These are phyloP conservation scores for Drosophila athabasca DNA, from an alignment of 1,140 invertebrate species.

Conservation along the genomic window DNA sequence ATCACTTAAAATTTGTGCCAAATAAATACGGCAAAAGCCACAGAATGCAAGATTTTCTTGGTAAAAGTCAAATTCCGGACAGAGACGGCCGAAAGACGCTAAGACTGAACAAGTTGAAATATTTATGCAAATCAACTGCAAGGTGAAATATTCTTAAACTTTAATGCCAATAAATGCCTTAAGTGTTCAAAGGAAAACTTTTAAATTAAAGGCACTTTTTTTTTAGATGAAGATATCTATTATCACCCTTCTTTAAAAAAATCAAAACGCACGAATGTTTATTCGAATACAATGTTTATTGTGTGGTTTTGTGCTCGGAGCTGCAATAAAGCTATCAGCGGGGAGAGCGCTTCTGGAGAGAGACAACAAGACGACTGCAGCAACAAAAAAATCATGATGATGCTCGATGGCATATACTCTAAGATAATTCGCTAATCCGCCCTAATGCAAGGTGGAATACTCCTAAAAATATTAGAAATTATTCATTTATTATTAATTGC, in stretches of 20 bases:
- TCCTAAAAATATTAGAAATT: neutral
- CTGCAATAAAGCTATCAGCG: too few species aligned
- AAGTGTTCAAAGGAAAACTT: slow-evolving; percentile 21
- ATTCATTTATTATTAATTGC: too few species aligned
- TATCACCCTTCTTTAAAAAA: too few species aligned
- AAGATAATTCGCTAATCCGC: too few species aligned
- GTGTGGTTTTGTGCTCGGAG: too few species aligned
- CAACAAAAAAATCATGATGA: too few species aligned
- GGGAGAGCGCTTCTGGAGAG: too few species aligned
- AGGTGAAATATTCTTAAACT: slow-evolving; percentile 47
- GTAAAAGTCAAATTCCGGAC: slow-evolving; percentile 56
- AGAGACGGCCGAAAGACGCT: slow-evolving; percentile 26
- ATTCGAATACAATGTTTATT: too few species aligned
- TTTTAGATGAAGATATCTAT: too few species aligned
- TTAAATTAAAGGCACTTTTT: slow-evolving; percentile 13
- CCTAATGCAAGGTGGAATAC: slow-evolving; percentile 20
- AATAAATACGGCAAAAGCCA: slow-evolving; percentile 72
- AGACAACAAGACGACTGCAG: too few species aligned
- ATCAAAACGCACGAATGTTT: too few species aligned
- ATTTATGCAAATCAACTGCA: slow-evolving; percentile 66
- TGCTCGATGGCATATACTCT: too few species aligned
- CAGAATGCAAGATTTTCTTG: slow-evolving; percentile 60
- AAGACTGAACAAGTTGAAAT: slow-evolving; percentile 38
- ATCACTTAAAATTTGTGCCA: slow-evolving; percentile 82
- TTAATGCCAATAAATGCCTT: slow-evolving; percentile 39